These are phyloP conservation scores for Adela reaumurella DNA, from an alignment of 2,888 invertebrate genomes.

Conservation along the genomic window DNA sequence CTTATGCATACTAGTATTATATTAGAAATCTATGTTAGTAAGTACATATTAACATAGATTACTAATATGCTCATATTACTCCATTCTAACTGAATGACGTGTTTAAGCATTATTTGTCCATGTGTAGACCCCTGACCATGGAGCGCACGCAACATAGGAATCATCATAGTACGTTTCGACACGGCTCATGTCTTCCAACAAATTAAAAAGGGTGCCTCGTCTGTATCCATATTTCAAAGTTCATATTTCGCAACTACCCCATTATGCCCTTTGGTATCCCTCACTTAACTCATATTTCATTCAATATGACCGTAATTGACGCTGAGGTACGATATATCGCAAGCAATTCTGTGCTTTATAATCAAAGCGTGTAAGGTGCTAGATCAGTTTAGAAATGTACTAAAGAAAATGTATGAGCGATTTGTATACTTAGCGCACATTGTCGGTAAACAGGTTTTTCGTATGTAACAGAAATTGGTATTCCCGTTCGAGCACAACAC, in stretches of 20 bases:
- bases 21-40: no score
- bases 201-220: slow-evolving; percentile 35
- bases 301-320: slow-evolving; percentile 54
- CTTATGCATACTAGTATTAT: no score
- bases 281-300: slow-evolving; percentile 56
- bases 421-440: slow-evolving; percentile 53
- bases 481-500: slow-evolving; percentile 26
- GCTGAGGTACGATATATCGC: slow-evolving; percentile 18
- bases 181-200: no score
- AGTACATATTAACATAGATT: no score
- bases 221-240: slow-evolving; percentile 48
- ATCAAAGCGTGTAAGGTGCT: no score
- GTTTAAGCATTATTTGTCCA: no score
- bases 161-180: no score
- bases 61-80: no score
- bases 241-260: slow-evolving; percentile 47
- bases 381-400: no score
- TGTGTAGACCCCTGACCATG: no score
- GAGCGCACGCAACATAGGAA: no score
- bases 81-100: no score
- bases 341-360: not conserved
- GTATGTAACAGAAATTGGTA: slow-evolving; percentile 33
- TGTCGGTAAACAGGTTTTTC: slow-evolving; percentile 50
- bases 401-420: slow-evolving; percentile 22
- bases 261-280: slow-evolving; percentile 52